These are phyloP conservation scores for Odontocerum albicorne DNA, from an alignment of 2,888 invertebrate species.

Conservation along the genomic window DNA sequence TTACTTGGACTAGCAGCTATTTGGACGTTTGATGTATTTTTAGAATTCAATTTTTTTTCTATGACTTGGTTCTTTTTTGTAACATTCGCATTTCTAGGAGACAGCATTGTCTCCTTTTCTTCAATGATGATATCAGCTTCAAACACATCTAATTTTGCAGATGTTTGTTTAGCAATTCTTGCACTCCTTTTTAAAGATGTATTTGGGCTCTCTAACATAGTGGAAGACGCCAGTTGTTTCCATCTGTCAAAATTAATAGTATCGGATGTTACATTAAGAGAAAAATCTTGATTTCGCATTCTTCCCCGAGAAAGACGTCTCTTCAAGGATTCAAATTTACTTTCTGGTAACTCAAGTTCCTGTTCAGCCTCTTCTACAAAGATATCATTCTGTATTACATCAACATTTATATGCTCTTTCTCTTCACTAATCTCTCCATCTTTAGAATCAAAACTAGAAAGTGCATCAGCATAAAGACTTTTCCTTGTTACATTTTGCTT, in stretches of 20 bases:
- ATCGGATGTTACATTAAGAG: constrained; percentile 46
- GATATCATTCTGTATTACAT: too few relatives aligned
- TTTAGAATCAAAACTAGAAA: background rate
- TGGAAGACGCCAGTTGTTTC: constrained; percentile 51
- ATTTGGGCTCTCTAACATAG: constrained; percentile 46
- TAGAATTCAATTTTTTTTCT: background rate
- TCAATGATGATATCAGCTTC: constrained; percentile 16
- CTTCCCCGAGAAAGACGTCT: background rate
- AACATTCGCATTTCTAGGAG: background rate
- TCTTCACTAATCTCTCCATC: background rate
- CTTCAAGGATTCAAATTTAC: background rate
- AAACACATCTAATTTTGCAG: background rate
- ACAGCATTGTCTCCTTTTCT: constrained; percentile 9
- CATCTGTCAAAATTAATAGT: constrained; percentile 50
- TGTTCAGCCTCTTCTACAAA: too few relatives aligned
- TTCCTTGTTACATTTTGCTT: background rate
- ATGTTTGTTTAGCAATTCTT: constrained; percentile 1
- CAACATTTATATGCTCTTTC: too few relatives aligned
- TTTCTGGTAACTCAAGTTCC: too few relatives aligned
- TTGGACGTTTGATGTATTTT: background rate
- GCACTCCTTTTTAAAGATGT: constrained; percentile 43
- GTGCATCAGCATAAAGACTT: constrained; percentile 1
- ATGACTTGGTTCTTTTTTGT: background rate
- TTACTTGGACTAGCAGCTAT: too few relatives aligned
- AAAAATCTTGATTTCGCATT: constrained; percentile 39